Evolutionary conservation across 2,888 invertebrate genomes (phyloP), one percentile per base, ranked within the genome.

Genomic region (Acronicta psi): DNA sequence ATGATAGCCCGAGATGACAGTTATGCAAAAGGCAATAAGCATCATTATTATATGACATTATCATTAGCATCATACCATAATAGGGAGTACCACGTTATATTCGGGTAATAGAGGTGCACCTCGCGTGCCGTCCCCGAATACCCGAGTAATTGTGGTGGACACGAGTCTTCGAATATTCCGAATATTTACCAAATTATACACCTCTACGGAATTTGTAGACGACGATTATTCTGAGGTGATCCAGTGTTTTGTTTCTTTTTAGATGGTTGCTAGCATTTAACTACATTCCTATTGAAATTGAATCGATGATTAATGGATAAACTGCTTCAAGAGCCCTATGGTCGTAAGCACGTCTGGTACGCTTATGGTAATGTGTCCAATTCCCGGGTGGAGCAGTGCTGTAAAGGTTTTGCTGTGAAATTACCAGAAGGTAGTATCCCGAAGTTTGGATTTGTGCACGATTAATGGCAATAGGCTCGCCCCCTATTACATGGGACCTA

Each of bases 111-210:
- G 70, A 76, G 77, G 74, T 60, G 58, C 37, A 40, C 62, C 67
- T 77, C 73, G 75, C 75, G 78, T 77, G 75, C 62, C 75, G 70
- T 71, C 71, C 60, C 69, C 65, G 73, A 73, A 82, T 84, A 69
- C 84, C 79, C 36, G 41, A 66, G 79, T 87, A 87, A 86, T 85
- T 83, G 85, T 59, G 68, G 67, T 69, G 59, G 66, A 78, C 76
- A 69, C 75, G 75, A 66, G 68, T 59, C 29, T 23, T 75, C 64
- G 75, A 82, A 87, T 86, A 77, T 72, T 79, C 80, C 64, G 72
- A 75, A 87, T 87, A 68, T 79, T 83, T 85, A 71, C 60, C 36
- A 87, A 87, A 87, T 87, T 87, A 84, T 77, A 82, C 65, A 70
- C 69, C 66, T 68, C 69, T 75, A 58, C 45, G 74, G 73, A 74